A percentile compares a stretch with the other conserved stretches of the same genome.
phyloP scores from a whole-genome alignment of 2,888 invertebrate species.

The Seladonia tumulorum region DNA sequence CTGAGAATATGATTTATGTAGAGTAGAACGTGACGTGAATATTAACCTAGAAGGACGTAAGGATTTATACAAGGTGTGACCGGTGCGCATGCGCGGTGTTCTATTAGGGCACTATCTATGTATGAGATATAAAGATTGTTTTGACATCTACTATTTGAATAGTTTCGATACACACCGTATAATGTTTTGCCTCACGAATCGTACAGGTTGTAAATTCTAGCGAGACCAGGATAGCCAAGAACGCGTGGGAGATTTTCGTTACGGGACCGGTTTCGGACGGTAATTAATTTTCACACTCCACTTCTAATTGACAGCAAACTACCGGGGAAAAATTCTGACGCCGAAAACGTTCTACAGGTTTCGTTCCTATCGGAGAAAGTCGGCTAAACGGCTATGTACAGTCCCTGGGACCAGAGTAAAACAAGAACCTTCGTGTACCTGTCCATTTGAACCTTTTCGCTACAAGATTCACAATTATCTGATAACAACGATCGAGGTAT shows the following conservation, averaged over 20 bases:
- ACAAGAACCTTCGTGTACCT: not conserved
- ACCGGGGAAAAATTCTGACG: conserved; percentile 17
- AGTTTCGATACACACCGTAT: not conserved
- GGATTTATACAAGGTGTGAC: too few relatives aligned
- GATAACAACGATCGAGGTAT: not conserved
- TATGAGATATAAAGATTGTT: too few relatives aligned
- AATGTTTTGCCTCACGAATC: conserved; percentile 33
- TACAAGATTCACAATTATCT: not conserved
- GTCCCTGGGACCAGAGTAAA: not conserved
- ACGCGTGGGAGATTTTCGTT: conserved; percentile 54
- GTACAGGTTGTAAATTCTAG: conserved; percentile 64
- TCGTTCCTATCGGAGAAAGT: conserved; percentile 8
- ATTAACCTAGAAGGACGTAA: too few relatives aligned
- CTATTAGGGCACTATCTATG: too few relatives aligned
- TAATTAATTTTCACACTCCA: conserved; percentile 63
- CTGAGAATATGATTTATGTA: too few relatives aligned
- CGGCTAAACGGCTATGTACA: not conserved
- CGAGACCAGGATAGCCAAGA: conserved; percentile 1
- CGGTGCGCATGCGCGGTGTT: too few relatives aligned
- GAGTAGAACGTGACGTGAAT: too few relatives aligned
- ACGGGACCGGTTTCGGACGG: conserved; percentile 55
- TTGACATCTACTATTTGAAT: too few relatives aligned
- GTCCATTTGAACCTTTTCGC: not conserved
- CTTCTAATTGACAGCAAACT: conserved; percentile 47
- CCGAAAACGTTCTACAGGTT: conserved; percentile 3